A percentile compares a stretch with the other conserved stretches of the same genome.
Conservation (phyloP, 2,888 invertebrate genomes). For the Craniophora ligustri region DNA sequence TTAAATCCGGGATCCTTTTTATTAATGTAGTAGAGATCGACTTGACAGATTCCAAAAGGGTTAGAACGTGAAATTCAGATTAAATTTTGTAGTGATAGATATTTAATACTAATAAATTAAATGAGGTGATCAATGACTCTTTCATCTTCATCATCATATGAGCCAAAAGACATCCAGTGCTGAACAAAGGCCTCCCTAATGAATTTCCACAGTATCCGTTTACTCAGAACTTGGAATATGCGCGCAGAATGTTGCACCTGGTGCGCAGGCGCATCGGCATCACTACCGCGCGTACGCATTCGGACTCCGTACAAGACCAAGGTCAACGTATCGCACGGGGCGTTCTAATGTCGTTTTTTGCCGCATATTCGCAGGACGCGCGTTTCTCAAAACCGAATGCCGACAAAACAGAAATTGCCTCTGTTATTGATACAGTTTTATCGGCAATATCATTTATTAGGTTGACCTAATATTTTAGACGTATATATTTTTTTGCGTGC, state of each 20-base stretch:
- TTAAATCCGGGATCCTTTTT: too few species aligned
- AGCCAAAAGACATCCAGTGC: too few species aligned
- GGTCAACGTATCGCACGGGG: conserved; percentile 74
- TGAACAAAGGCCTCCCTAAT: too few species aligned
- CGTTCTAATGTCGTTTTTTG: conserved; percentile 77
- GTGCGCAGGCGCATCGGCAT: conserved; percentile 70
- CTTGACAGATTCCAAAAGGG: too few species aligned
- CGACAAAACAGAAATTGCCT: conserved; percentile 27
- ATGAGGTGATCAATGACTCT: conserved; percentile 31
- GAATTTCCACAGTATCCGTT: too few species aligned
- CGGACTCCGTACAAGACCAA: conserved; percentile 63
- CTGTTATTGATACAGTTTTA: conserved; percentile 14
- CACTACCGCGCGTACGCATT: conserved; percentile 50
- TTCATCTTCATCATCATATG: too few species aligned
- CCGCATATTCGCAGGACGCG: conserved; percentile 24
- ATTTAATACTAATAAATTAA: conserved; percentile 16
- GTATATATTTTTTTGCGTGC: not conserved
- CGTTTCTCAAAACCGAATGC: conserved; percentile 1
- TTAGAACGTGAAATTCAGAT: too few species aligned
- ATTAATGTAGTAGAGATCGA: too few species aligned
- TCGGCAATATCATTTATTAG: not conserved
- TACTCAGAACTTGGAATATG: conserved; percentile 32
- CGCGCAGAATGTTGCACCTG: conserved; percentile 55
- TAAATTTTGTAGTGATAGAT: too few species aligned
- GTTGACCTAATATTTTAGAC: not conserved